phyloP scores from a whole-genome alignment of 2,888 invertebrate species.

The Ligdia adustata region DNA sequence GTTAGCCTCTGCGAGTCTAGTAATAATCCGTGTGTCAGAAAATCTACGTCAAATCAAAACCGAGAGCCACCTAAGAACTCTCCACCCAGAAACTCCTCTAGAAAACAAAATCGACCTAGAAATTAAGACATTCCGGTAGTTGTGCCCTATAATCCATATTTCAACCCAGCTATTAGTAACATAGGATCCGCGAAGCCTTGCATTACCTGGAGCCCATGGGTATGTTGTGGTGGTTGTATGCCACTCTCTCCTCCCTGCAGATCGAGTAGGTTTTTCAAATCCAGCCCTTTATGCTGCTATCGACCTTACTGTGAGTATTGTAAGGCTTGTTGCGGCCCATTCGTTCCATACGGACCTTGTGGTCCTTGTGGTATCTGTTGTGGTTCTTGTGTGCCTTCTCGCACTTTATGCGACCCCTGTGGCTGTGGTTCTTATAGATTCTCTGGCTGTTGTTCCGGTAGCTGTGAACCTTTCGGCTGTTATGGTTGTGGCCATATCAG shows the following conservation, averaged over 20 bases:
- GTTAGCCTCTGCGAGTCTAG: too few species aligned
- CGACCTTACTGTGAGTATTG: background rate
- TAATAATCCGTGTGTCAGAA: too few species aligned
- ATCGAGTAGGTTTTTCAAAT: constrained; percentile 5
- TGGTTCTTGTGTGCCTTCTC: constrained; percentile 24
- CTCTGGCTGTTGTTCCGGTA: constrained; percentile 6
- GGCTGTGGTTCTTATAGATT: background rate
- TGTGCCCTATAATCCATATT: too few species aligned
- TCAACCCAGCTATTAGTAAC: too few species aligned
- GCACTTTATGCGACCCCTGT: constrained; percentile 22
- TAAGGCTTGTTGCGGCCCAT: constrained; percentile 29
- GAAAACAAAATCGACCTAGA: too few species aligned
- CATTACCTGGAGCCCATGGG: too few species aligned
- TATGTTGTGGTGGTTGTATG: constrained; percentile 18
- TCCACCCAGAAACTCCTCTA: too few species aligned
- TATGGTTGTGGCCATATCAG: constrained; percentile 1
- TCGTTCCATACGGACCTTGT: constrained; percentile 39
- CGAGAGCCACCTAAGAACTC: too few species aligned
- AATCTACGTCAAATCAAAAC: too few species aligned
- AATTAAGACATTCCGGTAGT: too few species aligned
- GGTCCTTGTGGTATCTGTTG: constrained; percentile 23
- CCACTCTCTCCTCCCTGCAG: constrained; percentile 8
- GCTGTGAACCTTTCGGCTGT: background rate
- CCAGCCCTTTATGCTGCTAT: background rate
- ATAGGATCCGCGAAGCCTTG: too few species aligned